Conservation (phyloP, 37 sponge, comb jelly and placozoan genomes). For the Mnemiopsis leidyi region DNA sequence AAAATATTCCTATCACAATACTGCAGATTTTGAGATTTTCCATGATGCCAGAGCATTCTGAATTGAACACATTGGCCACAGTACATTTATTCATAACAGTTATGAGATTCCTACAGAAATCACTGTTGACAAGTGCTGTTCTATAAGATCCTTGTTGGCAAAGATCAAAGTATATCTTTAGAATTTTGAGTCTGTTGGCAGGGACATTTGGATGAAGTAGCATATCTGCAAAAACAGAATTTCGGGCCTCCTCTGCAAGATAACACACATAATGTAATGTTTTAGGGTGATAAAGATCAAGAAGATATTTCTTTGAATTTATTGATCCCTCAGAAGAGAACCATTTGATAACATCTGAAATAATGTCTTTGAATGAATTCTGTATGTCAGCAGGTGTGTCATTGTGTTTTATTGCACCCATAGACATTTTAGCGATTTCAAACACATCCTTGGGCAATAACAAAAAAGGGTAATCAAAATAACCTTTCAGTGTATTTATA, state of each 20-base stretch:
- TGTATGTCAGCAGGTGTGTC: slow-evolving; percentile 1
- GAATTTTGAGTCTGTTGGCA: neutral
- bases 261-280: neutral
- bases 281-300: neutral
- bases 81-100: neutral
- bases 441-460: neutral
- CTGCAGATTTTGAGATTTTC: neutral
- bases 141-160: slow-evolving; percentile 45
- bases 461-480: neutral
- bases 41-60: neutral
- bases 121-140: neutral
- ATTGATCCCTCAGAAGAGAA: neutral
- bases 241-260: neutral
- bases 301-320: neutral
- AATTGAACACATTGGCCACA: neutral
- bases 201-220: neutral
- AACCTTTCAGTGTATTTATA: neutral
- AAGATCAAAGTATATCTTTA: neutral
- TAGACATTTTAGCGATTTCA: slow-evolving; percentile 10
- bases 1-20: neutral
- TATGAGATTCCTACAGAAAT: neutral
- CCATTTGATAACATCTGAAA: neutral
- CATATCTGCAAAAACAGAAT: neutral
- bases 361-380: neutral
- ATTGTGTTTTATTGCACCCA: neutral